Percentiles rank a stretch among this genome's conserved stretches.
Evolutionary conservation across 2,113 vertebrate species (phyloP).

Genomic region (Odocoileus hemionus): DNA sequence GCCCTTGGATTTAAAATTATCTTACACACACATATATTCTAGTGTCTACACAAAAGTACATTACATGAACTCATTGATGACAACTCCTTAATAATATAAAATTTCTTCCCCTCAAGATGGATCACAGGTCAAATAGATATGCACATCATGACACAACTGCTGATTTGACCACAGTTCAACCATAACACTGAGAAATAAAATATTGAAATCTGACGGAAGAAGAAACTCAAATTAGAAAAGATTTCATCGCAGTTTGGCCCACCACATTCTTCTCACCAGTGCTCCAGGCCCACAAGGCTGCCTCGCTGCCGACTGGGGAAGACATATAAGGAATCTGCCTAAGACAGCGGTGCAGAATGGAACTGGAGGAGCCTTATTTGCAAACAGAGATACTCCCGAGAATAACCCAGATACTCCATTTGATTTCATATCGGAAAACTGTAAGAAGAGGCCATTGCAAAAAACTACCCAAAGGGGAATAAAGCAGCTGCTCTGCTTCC

Average conservation of each 20-base stretch:
- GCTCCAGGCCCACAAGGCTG: neutral
- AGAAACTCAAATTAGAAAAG: neutral
- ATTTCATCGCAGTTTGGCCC: neutral
- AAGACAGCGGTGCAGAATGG: neutral
- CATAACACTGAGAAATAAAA: neutral
- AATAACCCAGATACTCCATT: neutral
- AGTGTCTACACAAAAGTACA: neutral
- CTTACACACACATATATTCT: neutral
- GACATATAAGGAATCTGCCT: neutral
- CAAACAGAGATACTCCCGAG: neutral
- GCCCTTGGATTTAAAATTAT: neutral
- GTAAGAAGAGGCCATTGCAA: neutral
- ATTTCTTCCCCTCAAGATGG: neutral
- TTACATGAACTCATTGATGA: neutral
- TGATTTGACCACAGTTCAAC: neutral
- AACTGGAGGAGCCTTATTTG: neutral
- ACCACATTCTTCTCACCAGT: neutral
- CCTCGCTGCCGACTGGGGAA: accelerated
- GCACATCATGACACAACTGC: neutral
- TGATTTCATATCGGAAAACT: neutral
- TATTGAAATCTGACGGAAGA: neutral
- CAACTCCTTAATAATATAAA: neutral
- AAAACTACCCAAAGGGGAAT: neutral
- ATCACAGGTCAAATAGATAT: neutral
- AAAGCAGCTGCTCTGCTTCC: neutral